Base-by-base conservation (phyloP, 2,113 vertebrate genomes). In the Halcyon senegalensis region DNA sequence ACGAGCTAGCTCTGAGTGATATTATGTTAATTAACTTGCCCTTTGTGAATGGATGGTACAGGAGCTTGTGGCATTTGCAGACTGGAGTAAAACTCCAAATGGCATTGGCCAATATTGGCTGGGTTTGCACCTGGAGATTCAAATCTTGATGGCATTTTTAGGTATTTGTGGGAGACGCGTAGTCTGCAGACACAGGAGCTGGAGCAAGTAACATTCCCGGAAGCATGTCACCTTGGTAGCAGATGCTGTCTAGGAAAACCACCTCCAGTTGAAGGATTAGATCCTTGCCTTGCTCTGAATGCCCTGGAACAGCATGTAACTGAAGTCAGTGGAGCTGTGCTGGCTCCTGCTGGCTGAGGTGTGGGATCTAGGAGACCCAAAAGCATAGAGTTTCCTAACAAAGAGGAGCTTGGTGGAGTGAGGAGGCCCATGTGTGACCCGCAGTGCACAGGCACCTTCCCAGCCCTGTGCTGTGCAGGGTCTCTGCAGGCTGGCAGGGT, bases 1-100 rank as follows among this genome's bases (percentile, higher is more conserved):
- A 78, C 25, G 62, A 90, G 82, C 91, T 87, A 69, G 84, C 91
- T 97, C 90, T 92, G 89, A 97, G 91, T 90, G 94, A 97, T 94
- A 85, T 30, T 67, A 55, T 37, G 87, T 89, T 96, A 92, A 96
- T 95, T 78, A 95, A 80, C 43, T 82, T n/a, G 23, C 83, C 94
- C 79, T 90, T 84, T 84, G 86, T 89, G 77, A 96, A 90, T 85
- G 85, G 70, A 14, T 6, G 9, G 50, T 84, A 50, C 24, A 59
- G 44, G 68, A 85, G 28, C 60, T 84, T 55, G 68, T 53, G 70
- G 85, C 69, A 88, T 72, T 86, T 60, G 41, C 46, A 74, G 50
- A 17, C 56, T n/a, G 39, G 72, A 92, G 76, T 44, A 81, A 75
- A 90, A 85, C 70, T n/a, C 60, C 39, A 64, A 77, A 81, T 70